Conservation (phyloP, 2,113 vertebrate species). For the Vombatus ursinus region DNA sequence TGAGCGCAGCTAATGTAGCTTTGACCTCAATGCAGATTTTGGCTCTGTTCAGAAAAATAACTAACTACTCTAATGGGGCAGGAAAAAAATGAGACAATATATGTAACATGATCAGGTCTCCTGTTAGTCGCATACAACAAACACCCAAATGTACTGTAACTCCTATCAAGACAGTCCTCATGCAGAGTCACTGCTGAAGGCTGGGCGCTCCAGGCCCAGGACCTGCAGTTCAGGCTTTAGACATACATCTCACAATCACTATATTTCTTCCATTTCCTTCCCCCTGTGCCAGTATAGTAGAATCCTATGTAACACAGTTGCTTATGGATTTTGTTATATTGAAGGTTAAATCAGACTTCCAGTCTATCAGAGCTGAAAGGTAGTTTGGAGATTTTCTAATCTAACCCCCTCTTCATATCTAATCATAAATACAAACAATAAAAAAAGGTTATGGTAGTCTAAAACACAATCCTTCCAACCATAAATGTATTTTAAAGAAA, state of each 20-base stretch:
- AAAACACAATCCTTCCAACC: not conserved
- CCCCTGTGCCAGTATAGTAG: not conserved
- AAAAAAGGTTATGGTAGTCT: not conserved
- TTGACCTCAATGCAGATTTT: slow-evolving; percentile 56
- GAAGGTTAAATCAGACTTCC: slow-evolving; percentile 13
- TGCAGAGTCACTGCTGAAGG: slow-evolving; percentile 33
- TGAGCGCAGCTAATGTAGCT: slow-evolving; percentile 5
- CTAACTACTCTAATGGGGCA: not conserved
- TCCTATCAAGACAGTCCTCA: not conserved
- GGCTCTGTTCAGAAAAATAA: slow-evolving; percentile 1
- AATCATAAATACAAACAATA: not conserved
- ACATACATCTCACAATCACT: not conserved
- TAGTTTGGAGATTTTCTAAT: not conserved
- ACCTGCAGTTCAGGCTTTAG: not conserved
- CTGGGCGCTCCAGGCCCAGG: not conserved
- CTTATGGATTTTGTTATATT: slow-evolving; percentile 7
- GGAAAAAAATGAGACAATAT: not conserved
- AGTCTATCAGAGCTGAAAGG: not conserved
- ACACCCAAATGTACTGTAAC: not conserved
- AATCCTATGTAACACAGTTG: not conserved
- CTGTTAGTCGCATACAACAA: slow-evolving; percentile 8
- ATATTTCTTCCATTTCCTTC: not conserved
- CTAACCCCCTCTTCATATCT: not conserved
- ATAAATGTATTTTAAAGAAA: slow-evolving; percentile 33
- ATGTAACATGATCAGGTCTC: slow-evolving; percentile 3